A percentile compares a stretch with the other conserved stretches of the same genome.
These are phyloP conservation scores for Drosophila sp. DNA, from an alignment of 1,140 invertebrate genomes.

Conservation along the genomic window DNA sequence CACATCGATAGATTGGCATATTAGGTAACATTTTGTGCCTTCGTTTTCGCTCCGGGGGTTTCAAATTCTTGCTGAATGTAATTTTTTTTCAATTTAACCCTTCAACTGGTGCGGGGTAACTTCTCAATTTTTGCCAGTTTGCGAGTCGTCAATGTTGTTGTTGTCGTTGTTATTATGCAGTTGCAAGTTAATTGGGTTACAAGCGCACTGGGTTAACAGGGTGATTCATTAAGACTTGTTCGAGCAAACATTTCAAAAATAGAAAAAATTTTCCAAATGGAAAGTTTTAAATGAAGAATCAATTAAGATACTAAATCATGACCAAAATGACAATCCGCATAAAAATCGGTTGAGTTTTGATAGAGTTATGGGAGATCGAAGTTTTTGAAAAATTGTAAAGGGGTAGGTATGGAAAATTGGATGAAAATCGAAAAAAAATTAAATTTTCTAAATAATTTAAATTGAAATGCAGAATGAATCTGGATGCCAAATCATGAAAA, in stretches of 20 bases:
- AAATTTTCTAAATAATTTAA: too few relatives aligned
- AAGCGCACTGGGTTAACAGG: conserved; percentile 72
- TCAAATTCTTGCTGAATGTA: conserved; percentile 49
- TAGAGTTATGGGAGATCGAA: not conserved
- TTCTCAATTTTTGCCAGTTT: conserved; percentile 51
- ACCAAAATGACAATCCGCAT: too few relatives aligned
- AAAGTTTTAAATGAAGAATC: not conserved
- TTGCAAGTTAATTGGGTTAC: conserved; percentile 77
- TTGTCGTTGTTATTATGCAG: conserved; percentile 35
- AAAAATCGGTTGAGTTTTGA: not conserved
- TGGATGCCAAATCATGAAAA: too few relatives aligned
- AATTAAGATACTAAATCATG: too few relatives aligned
- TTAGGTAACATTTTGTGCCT: conserved; percentile 63
- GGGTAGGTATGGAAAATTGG: not conserved
- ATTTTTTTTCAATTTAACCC: conserved; percentile 31
- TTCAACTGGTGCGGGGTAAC: conserved; percentile 54
- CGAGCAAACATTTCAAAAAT: not conserved
- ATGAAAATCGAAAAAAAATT: too few relatives aligned
- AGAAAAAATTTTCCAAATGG: not conserved
- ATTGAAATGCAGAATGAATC: too few relatives aligned
- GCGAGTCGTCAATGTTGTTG: conserved; percentile 8
- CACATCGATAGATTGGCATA: conserved; percentile 39
- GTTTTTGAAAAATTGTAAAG: not conserved
- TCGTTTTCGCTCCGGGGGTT: conserved; percentile 59
- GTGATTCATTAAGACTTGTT: conserved; percentile 22